phyloP scores from a whole-genome alignment of 23 tunicate species.

The Aplidium turbinatum region DNA sequence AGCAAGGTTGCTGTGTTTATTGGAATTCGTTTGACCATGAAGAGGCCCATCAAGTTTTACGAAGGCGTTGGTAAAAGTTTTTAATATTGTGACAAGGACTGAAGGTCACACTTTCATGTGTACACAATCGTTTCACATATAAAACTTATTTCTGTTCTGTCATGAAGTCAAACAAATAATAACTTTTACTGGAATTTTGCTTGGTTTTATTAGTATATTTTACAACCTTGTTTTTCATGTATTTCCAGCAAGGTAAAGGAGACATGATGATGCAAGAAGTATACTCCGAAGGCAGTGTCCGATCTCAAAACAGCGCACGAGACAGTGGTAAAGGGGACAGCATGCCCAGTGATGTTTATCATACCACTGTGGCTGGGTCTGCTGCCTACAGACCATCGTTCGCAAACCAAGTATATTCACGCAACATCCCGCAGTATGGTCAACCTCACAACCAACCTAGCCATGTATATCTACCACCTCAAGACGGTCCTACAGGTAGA shows the following conservation, averaged over 20 bases:
- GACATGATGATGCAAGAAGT: neutral
- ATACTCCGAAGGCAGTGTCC: conserved; percentile 32
- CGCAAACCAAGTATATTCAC: conserved; percentile 3
- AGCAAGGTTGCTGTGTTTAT: no score
- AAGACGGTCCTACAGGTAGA: conserved; percentile 40
- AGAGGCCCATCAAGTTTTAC: no score
- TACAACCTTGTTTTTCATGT: no score
- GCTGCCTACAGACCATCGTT: neutral
- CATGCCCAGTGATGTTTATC: conserved; percentile 71
- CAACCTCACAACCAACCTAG: conserved; percentile 26
- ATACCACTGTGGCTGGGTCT: conserved; percentile 18
- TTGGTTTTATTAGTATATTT: no score
- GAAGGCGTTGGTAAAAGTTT: no score
- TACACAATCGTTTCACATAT: no score
- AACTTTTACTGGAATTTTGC: no score
- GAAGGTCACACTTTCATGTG: no score
- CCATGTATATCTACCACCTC: conserved; percentile 54
- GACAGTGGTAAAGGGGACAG: conserved; percentile 91
- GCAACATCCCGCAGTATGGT: neutral
- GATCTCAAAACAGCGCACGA: conserved; percentile 45
- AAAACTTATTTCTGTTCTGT: no score
- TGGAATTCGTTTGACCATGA: no score
- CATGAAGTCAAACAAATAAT: no score
- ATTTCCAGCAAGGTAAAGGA: neutral
- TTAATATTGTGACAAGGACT: no score